A percentile compares a stretch with the other conserved stretches of the same genome.
Conservation (phyloP, 2,888 invertebrate genomes). For the Drosophila prolongata region DNA sequence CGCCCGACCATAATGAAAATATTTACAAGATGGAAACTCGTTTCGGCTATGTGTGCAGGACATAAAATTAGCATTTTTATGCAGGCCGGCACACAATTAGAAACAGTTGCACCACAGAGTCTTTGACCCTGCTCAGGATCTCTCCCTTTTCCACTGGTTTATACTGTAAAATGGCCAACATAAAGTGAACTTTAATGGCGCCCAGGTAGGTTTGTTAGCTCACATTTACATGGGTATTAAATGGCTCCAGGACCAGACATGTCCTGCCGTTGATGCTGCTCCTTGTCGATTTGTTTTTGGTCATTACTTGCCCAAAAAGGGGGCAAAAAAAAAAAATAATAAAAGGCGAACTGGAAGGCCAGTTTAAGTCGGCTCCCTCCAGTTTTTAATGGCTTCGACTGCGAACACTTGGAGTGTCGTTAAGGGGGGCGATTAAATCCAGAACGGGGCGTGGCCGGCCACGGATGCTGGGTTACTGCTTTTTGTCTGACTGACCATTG, state of each 20-base stretch:
- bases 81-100: slow-evolving; percentile 60
- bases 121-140: slow-evolving; percentile 8
- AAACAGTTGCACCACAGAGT: slow-evolving; percentile 33
- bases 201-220: slow-evolving; percentile 49
- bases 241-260: slow-evolving; percentile 55
- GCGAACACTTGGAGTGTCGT: slow-evolving; percentile 71
- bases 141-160: slow-evolving; percentile 9
- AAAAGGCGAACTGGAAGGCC: background rate
- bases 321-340: background rate
- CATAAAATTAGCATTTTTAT: slow-evolving; percentile 80
- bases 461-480: slow-evolving; percentile 42
- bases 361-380: slow-evolving; percentile 21
- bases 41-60: slow-evolving; percentile 44
- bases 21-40: slow-evolving; percentile 55
- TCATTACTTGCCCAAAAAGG: slow-evolving; percentile 61
- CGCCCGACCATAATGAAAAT: slow-evolving; percentile 43
- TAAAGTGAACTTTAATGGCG: slow-evolving; percentile 76
- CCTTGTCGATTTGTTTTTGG: slow-evolving; percentile 53
- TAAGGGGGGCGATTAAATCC: slow-evolving; percentile 76
- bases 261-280: slow-evolving; percentile 31
- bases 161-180: slow-evolving; percentile 54
- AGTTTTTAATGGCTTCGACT: slow-evolving; percentile 40
- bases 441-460: slow-evolving; percentile 54
- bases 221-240: slow-evolving; percentile 76
- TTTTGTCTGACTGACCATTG: slow-evolving; percentile 74